Evolutionary conservation across 2,888 invertebrate genomes (phyloP).

Genomic region (Aethes cnicana): DNA sequence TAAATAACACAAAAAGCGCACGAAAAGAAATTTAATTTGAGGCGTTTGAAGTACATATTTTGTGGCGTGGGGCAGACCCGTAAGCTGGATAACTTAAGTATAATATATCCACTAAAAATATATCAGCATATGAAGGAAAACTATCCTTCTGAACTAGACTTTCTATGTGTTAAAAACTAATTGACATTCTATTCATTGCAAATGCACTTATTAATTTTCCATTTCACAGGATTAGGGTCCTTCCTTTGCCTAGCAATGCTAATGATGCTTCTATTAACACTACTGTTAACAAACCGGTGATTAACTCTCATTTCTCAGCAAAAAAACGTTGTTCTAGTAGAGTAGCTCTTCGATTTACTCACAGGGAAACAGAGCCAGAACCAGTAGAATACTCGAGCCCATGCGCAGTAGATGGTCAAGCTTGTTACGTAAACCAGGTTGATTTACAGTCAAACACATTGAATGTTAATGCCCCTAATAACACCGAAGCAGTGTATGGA

Average conservation of each 20-base stretch:
- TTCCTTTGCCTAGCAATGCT: constrained; percentile 32
- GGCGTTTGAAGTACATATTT: constrained; percentile 17
- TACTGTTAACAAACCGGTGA: constrained; percentile 9
- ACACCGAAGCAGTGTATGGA: constrained; percentile 11
- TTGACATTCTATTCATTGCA: neutral
- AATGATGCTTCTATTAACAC: constrained; percentile 35
- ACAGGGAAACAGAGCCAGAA: too few relatives aligned
- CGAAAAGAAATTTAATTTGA: constrained; percentile 23
- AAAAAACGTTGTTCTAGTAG: too few relatives aligned
- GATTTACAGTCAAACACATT: neutral
- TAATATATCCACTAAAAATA: neutral
- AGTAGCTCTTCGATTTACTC: too few relatives aligned
- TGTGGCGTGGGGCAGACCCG: constrained; percentile 9
- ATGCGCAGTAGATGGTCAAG: too few relatives aligned
- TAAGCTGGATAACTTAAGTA: neutral
- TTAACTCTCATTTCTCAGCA: constrained; percentile 8
- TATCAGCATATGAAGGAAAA: neutral
- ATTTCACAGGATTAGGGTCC: constrained; percentile 22
- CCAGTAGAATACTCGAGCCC: too few relatives aligned
- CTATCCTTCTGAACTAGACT: too few relatives aligned
- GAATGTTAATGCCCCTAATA: neutral
- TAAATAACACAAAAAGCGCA: constrained; percentile 25
- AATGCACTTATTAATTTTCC: constrained; percentile 15
- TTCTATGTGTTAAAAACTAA: too few relatives aligned
- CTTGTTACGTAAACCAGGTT: constrained; percentile 6